Percentiles rank a stretch among this genome's conserved stretches.
phyloP scores from a whole-genome alignment of 2,888 invertebrate species.

The Microctonus brassicae region DNA sequence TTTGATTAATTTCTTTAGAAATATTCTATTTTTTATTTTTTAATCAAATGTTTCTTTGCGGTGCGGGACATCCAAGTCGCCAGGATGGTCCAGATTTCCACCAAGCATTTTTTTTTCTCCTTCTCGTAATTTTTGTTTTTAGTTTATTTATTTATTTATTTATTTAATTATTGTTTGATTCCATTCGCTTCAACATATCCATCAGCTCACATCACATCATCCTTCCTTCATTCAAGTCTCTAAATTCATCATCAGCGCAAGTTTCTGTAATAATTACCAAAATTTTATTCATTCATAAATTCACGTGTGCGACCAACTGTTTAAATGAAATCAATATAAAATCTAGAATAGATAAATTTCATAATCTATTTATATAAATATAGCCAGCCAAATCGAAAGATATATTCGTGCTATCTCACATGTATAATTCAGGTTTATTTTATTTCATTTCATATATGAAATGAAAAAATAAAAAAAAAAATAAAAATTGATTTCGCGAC shows the following conservation, averaged over 20 bases:
- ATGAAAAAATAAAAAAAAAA: neutral
- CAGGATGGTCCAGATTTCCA: conserved; percentile 24
- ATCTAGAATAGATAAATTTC: neutral
- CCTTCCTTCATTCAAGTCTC: neutral
- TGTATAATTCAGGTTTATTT: neutral
- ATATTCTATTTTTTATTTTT: neutral
- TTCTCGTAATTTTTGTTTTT: neutral
- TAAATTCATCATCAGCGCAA: neutral
- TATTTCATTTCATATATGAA: neutral
- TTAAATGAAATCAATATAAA: neutral
- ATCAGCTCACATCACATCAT: neutral
- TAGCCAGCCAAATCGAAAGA: no score
- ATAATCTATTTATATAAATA: neutral
- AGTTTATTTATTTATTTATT: neutral
- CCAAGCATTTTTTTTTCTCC: neutral
- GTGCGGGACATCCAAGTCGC: conserved; percentile 51
- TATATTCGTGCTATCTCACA: neutral
- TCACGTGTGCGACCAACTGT: neutral
- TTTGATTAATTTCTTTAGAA: neutral
- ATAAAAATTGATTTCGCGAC: neutral
- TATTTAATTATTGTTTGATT: neutral
- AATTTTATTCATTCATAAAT: neutral
- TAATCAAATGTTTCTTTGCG: conserved; percentile 22
- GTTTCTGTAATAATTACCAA: neutral
- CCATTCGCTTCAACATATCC: neutral